phyloP scores from a whole-genome alignment of 2,797 vertebrate genomes.

The Orestias chungarensis region DNA sequence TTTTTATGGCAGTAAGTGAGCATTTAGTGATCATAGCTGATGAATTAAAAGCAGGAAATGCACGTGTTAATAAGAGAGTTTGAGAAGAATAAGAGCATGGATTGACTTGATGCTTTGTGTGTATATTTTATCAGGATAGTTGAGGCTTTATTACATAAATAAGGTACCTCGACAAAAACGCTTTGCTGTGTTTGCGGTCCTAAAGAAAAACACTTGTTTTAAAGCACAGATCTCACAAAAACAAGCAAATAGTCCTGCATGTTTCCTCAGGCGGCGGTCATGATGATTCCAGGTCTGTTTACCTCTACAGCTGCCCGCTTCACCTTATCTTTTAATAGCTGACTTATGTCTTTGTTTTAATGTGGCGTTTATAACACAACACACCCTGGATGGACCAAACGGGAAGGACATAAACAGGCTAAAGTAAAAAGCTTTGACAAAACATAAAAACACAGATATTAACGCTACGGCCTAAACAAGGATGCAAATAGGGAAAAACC shows the following conservation, averaged over 20 bases:
- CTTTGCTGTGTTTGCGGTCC: neutral
- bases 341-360: neutral
- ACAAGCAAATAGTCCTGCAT: neutral
- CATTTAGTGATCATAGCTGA: no score
- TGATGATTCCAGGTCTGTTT: neutral
- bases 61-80: neutral
- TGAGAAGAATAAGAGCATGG: neutral
- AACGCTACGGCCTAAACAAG: conserved; percentile 17
- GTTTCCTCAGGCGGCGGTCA: neutral
- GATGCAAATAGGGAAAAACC: neutral
- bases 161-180: neutral
- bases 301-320: neutral
- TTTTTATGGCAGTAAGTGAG: no score
- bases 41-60: no score
- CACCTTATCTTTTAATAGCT: neutral
- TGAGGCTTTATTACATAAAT: neutral
- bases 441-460: neutral
- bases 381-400: no score
- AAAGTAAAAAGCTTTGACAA: neutral
- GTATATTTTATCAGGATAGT: neutral
- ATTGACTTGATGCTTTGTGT: neutral
- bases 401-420: neutral
- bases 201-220: no score
- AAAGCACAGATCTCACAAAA: no score
- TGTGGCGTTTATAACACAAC: neutral